Evolutionary conservation across 2,888 invertebrate species (phyloP), one percentile per base, ranked within the genome.

Genomic region (Acrobeloides nanus): DNA sequence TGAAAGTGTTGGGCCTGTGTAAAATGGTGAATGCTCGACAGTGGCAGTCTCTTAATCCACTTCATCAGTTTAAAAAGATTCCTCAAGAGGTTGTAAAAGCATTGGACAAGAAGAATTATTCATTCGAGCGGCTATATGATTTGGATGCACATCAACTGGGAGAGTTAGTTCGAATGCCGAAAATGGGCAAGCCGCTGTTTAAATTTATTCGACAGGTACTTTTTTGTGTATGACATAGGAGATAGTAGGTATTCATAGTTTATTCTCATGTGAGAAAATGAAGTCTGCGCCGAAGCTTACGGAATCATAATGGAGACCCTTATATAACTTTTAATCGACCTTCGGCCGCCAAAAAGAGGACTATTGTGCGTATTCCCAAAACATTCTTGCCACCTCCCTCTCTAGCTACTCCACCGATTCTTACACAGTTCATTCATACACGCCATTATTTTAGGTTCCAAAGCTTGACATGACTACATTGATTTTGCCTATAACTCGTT

Each of bases 41-140:
- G 61, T 99, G 97, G 97, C 93, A 95, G 75, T 92, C 92, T 0
- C 92, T 97, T 92, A 92, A 90, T 1, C 97, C 97, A 1, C 78
- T 97, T 12, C 78, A 97, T 12, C 97, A 99, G 75, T 97, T 97
- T 53, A 67, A 72, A 62, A 95, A 92, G 75, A 90, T 93, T 83
- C 95, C 89, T 0, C 90, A 89, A 72, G 57, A 66, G 79, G 85
- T 89, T 17, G 84, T 95, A 7, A 88, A 90, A 73, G 93, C 95
- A 74, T 83, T 99, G 23, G 97, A 99, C 74, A 97, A 97, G 81
- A 97, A 97, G 62, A 79, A 78, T 59, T 77, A 80, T 51, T 76
- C 79, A 2, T 81, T 79, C 73, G 80, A 81, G 46, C 66, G 80
- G 46, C 80, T 97, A 0, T 95, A 92, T 75, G 97, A 97, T 75